Conservation (phyloP, 2,113 vertebrate genomes). For the Glaucomys volans region DNA sequence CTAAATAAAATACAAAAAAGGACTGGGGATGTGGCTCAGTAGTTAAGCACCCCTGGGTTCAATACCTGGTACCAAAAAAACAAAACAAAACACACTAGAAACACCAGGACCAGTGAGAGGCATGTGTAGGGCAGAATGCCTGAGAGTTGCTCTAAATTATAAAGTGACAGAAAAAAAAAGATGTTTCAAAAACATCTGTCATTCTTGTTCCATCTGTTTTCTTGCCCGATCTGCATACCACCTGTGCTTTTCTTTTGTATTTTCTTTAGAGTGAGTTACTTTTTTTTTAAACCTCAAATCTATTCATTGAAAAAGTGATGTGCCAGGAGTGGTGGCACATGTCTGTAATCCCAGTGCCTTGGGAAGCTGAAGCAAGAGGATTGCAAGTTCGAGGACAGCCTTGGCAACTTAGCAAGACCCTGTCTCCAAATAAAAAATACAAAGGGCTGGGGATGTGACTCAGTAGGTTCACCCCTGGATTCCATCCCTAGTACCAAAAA, state of each 20-base stretch:
- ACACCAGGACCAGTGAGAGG: background rate
- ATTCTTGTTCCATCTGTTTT: background rate
- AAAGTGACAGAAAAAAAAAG: background rate
- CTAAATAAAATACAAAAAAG: too few relatives aligned
- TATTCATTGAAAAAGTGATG: background rate
- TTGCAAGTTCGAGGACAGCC: background rate
- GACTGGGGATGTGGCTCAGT: too few relatives aligned
- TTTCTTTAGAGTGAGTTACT: conserved; percentile 10
- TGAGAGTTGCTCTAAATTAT: background rate
- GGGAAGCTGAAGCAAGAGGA: background rate
- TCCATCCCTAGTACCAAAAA: background rate
- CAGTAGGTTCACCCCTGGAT: background rate
- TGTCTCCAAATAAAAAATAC: background rate
- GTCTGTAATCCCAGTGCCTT: background rate
- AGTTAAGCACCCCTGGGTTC: too few relatives aligned
- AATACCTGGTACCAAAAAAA: too few relatives aligned
- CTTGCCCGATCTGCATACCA: background rate
- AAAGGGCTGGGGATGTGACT: background rate
- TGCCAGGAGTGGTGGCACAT: too few relatives aligned
- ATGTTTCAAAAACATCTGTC: background rate
- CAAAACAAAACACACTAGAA: background rate
- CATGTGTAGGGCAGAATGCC: background rate
- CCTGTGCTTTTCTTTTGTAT: background rate
- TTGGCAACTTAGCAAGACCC: background rate
- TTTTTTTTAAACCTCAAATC: background rate